Evolutionary conservation across 2,888 invertebrate genomes (phyloP), one percentile per base, ranked within the genome.

Genomic region (Selenia dentaria): DNA sequence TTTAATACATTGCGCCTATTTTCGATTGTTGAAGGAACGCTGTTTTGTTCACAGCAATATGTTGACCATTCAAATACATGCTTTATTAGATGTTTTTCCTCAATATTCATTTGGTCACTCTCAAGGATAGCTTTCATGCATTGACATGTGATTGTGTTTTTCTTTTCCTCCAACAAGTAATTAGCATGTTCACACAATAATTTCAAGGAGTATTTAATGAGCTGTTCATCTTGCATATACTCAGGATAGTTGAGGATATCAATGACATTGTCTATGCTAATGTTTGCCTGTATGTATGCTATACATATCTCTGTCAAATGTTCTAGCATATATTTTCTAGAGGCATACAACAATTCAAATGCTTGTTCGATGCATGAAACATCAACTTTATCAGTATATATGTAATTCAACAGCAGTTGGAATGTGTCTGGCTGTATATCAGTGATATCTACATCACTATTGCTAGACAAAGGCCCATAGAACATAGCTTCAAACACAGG

Each of bases 401-500:
- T 89, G 66, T 92, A 94, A 62, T 92, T 91, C 0, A 94, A 74
- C 56, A 93, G 74, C 48, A 92, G 82, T 66, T 92, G 91, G 75
- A 94, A 94, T 55, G 92, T 91, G 38, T 90, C 87, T 14, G 93
- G 90, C 59, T 92, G 90, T 47, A 94, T 92, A 66, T 94, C 94
- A 44, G 91, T 87, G 45, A 94, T 86, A 34, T 74, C 67, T 47
- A 93, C 92, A 54, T 87, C 83, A 34, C 79, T 74, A 54, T 79
- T 71, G 44, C 82, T 80, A 22, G 93, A 92, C 61, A 94, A 63
- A 8, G 92, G 91, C 0, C 94, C 94, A 76, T 92, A 94, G 53
- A 94, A 91, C 93, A 94, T 93, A 14, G 92, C 93, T 75, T 94
- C 93, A 81, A 94, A 94, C 22, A 94, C 94, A 4, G 94, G 94